These are phyloP conservation scores for Elephantulus edwardii DNA, from an alignment of 2,113 vertebrate genomes.

Conservation along the genomic window DNA sequence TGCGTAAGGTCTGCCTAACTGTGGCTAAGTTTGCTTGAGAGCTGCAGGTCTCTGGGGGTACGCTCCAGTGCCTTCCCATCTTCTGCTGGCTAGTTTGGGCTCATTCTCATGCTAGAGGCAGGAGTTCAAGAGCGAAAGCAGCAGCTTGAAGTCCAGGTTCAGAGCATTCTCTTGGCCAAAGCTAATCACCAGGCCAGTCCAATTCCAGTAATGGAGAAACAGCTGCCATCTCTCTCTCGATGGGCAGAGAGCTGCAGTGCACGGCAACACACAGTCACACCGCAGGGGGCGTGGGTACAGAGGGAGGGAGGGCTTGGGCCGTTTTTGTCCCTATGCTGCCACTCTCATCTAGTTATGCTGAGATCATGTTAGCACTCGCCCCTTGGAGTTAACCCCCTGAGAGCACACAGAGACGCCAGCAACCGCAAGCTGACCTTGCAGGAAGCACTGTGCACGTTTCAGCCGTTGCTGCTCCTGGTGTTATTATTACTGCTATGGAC, in stretches of 20 bases:
- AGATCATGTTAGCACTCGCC: not conserved
- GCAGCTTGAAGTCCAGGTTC: not conserved
- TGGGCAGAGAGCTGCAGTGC: not conserved
- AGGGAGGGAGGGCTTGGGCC: not conserved
- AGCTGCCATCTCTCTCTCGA: not conserved
- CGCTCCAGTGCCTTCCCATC: not conserved
- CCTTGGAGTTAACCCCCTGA: not conserved
- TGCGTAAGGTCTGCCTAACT: not conserved
- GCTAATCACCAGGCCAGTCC: not conserved
- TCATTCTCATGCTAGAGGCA: not conserved
- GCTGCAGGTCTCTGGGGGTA: not conserved
- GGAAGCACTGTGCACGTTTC: not conserved
- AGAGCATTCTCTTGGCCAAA: not conserved
- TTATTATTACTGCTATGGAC: not conserved
- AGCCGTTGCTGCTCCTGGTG: fast-evolving
- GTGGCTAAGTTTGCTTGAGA: not conserved
- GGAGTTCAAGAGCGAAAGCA: not conserved
- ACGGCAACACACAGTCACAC: not conserved
- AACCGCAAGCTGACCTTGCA: not conserved
- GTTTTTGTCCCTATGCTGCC: not conserved
- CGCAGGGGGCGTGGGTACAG: not conserved
- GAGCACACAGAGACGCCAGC: not conserved
- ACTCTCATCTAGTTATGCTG: not conserved
- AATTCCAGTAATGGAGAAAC: not conserved
- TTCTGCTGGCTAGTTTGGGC: not conserved